Evolutionary conservation across 2,113 vertebrate species (phyloP).

Genomic region (Xiphophorus hellerii): DNA sequence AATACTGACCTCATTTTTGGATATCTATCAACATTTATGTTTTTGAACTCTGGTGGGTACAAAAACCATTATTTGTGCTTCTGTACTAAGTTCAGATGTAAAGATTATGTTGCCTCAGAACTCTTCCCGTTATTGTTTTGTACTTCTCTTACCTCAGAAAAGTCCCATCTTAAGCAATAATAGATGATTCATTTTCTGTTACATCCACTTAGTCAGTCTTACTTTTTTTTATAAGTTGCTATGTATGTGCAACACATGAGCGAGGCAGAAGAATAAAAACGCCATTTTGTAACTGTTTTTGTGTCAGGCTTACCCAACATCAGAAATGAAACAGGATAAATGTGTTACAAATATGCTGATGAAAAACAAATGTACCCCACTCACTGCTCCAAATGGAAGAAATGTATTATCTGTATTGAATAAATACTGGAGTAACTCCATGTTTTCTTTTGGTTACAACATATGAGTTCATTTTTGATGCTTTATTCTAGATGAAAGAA

Average conservation of each 20-base stretch:
- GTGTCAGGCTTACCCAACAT: background rate
- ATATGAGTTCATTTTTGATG: background rate
- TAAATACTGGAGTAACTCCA: background rate
- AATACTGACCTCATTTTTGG: background rate
- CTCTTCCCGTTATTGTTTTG: background rate
- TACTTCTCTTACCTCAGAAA: background rate
- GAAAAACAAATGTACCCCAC: background rate
- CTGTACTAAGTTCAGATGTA: background rate
- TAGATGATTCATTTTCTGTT: slow-evolving; percentile 27
- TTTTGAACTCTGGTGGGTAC: background rate
- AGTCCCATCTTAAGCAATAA: slow-evolving; percentile 28
- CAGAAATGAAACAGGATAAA: background rate
- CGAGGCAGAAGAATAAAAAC: background rate
- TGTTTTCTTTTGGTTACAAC: background rate
- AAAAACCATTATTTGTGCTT: background rate
- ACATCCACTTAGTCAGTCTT: background rate
- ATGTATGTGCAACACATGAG: too few species aligned
- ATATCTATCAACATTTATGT: background rate
- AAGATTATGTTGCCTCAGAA: background rate
- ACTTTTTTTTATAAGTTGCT: background rate
- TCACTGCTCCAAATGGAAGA: background rate
- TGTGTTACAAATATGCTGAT: background rate
- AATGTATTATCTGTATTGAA: background rate
- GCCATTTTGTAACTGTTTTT: background rate
- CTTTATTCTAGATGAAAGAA: slow-evolving; percentile 5